Conservation (phyloP, 2,888 invertebrate genomes). For the Automeris io region DNA sequence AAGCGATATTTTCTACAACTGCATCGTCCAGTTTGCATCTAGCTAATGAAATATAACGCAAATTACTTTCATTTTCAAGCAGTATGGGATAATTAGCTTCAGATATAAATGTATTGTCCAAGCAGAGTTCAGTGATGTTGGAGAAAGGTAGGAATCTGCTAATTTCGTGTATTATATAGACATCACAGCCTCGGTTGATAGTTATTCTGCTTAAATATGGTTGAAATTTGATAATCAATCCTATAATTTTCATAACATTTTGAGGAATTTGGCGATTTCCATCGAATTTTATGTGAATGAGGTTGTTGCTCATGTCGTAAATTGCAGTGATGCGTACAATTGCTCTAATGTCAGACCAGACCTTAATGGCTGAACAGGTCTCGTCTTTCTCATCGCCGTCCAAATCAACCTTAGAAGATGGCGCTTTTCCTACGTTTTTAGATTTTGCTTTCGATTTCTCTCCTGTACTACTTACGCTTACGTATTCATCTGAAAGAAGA, state of each 20-base stretch:
- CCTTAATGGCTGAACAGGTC: not conserved
- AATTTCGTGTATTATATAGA: conserved; percentile 34
- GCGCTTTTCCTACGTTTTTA: conserved; percentile 19
- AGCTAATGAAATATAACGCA: conserved; percentile 39
- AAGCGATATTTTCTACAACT: conserved; percentile 29
- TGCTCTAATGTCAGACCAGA: conserved; percentile 2
- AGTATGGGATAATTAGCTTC: conserved; percentile 38
- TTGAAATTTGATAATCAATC: conserved; percentile 33
- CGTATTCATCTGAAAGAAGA: conserved; percentile 30
- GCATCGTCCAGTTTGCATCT: conserved; percentile 41
- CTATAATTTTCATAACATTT: conserved; percentile 32
- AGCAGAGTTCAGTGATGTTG: conserved; percentile 40
- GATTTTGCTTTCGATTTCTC: conserved; percentile 22
- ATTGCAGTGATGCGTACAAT: conserved; percentile 23
- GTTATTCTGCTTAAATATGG: conserved; percentile 23
- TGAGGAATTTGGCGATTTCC: conserved; percentile 33
- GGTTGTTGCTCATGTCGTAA: conserved; percentile 26
- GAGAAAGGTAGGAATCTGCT: conserved; percentile 29
- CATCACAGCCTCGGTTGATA: conserved; percentile 32
- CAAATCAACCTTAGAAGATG: conserved; percentile 14
- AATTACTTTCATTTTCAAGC: conserved; percentile 20
- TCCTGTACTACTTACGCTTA: conserved; percentile 16
- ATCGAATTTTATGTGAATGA: conserved; percentile 35
- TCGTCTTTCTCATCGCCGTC: conserved; percentile 2
- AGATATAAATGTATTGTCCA: conserved; percentile 32